Base-by-base conservation (phyloP, 1,140 invertebrate genomes). In the Gonatopus flavifemur region DNA sequence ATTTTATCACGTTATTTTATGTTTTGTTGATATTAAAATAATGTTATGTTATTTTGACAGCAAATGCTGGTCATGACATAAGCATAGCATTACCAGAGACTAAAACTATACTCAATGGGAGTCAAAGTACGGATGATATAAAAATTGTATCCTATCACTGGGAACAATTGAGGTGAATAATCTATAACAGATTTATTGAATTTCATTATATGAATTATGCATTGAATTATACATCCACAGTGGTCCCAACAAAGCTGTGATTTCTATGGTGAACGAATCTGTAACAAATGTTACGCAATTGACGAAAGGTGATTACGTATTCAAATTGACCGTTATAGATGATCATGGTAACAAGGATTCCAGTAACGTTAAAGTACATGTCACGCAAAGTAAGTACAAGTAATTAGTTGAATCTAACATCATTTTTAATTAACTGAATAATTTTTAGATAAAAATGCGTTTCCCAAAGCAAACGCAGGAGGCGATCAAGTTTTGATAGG, bases 381-480 rank as follows among this genome's bases (percentile, higher is more conserved):
- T 97, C n/a, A 89, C 90, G 48, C 92, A 96, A 80, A 92, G 92
- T 95, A 84, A 84, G 84, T 85, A 54, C 0, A 7, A 28, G 6
- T 28, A 28, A 28, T 12, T 7, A 28, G 12, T 28, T 28, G 12
- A 28, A 28, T 20, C 10, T 37, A 56, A 45, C 10, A 7, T 5
- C 38, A n/a, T 38, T 28, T 30, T 37, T 13, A 35, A 47, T 42
- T 31, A 7, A 38, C 8, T 48, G 3, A 19, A 7, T 57, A 45
- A 51, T 64, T 57, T 66, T 30, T 59, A 94, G 92, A 92, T 78
- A 87, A 89, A 74, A 98, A 98, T 79, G 86, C 88, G 19, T 81
- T 89, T 6, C 94, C 94, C 0, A 87, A 88, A 67, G 93, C 93
- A 1, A 87, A 93, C 70, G 93, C 90, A 16, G 94, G 93, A 19